Evolutionary conservation across 2,113 vertebrate genomes (phyloP), one percentile per base, ranked within the genome.

Genomic region (Microcebus ravelobensis): DNA sequence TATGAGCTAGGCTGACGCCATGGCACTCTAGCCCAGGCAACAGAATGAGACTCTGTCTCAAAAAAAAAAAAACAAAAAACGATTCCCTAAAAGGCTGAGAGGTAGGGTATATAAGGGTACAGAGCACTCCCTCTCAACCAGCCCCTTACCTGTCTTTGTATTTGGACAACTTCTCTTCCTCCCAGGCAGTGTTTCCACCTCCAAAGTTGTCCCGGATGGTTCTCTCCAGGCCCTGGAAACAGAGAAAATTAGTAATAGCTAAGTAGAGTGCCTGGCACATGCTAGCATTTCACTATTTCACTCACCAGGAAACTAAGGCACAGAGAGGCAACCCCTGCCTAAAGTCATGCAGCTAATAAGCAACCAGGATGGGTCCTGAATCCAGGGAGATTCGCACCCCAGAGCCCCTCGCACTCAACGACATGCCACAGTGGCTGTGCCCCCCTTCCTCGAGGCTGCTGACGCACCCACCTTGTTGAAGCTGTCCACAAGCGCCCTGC

Each of bases 101-200:
- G 17, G 39, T 42, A 57, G n/a, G 29, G 13, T 88, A 36, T 42
- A 42, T 42, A 42, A 42, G 42, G 42, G 42, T 42, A 42, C 9
- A 39, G 14, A 52, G 63, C 81, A 70, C 5, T 6, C 3, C 6
- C 29, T 25, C 8, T 15, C 29, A n/a, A 17, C 18, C 34, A 45
- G 12, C 6, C 63, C 57, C 85, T 91, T 97, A 99, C 99, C 99
- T 99, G 98, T 99, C 98, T 92, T 99, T 98, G 97, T 99, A 99
- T 97, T 99, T 99, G 14, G 99, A 99, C 96, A 99, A 98, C 97
- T 99, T 99, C 98, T 99, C 99, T 95, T 99, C 99, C 97, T 99
- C 99, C 99, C 99, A 99, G 34, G 99, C 99, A 0, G 99, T 99
- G 98, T 99, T 99, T 48, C 99, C 99, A 77, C 99, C 99, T 2